These are phyloP conservation scores for Loriculus beryllinus DNA, from an alignment of 2,797 vertebrate genomes.

Conservation along the genomic window DNA sequence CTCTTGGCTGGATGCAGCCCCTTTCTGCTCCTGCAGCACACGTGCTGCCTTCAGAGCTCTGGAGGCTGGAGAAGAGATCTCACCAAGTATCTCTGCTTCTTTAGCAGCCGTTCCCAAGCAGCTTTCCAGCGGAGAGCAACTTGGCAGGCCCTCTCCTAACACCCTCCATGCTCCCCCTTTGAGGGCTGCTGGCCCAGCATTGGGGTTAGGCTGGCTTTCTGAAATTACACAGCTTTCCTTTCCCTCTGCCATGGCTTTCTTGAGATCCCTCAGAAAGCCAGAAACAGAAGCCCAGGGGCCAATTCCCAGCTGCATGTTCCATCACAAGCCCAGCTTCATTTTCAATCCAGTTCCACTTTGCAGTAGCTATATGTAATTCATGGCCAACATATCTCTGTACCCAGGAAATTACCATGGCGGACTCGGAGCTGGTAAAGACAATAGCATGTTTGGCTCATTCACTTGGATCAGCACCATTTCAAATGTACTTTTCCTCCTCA, in stretches of 20 bases:
- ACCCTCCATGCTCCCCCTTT: rapidly evolving
- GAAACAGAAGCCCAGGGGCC: constrained; percentile 20
- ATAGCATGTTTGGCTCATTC: background rate
- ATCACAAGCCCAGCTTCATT: background rate
- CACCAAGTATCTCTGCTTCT: background rate
- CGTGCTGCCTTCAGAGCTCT: rapidly evolving
- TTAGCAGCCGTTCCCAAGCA: background rate
- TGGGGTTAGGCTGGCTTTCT: background rate
- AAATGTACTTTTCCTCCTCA: constrained; percentile 40
- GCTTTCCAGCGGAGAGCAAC: background rate
- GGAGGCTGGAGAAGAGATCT: background rate
- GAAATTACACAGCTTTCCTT: background rate
- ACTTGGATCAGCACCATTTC: background rate
- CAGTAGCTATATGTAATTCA: background rate
- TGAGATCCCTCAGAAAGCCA: background rate
- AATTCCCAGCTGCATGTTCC: background rate
- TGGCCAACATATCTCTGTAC: background rate
- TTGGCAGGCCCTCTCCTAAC: rapidly evolving
- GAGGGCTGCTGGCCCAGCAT: background rate
- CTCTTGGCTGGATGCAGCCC: background rate
- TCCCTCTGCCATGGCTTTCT: background rate
- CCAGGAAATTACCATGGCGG: background rate
- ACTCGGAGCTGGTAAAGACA: background rate
- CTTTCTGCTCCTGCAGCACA: background rate
- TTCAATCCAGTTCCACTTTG: background rate